These are phyloP conservation scores for Pteruthius melanotis DNA, from an alignment of 2,113 vertebrate genomes.

Conservation along the genomic window DNA sequence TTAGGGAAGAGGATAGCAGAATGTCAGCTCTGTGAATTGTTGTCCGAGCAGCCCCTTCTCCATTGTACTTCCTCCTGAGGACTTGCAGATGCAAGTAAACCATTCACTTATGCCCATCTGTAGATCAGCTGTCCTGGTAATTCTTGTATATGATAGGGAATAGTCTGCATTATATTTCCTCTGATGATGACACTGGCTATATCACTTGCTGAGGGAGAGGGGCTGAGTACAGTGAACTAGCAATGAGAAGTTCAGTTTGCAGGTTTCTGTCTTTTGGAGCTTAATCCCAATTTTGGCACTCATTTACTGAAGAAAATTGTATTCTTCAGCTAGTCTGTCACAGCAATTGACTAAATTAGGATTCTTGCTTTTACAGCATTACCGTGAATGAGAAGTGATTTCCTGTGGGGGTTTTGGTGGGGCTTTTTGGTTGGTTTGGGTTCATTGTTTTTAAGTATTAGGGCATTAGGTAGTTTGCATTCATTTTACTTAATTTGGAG, in stretches of 20 bases:
- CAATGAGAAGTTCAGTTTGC: not conserved
- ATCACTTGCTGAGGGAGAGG: not conserved
- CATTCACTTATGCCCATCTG: rapidly evolving
- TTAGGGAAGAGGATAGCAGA: not conserved
- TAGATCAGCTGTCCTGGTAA: not conserved
- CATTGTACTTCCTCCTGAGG: not conserved
- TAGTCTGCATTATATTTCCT: not conserved
- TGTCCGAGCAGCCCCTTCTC: not conserved
- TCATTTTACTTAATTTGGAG: not conserved
- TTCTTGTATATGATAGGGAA: not conserved
- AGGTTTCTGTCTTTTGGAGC: not conserved
- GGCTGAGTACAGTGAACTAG: not conserved
- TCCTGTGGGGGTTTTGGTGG: not conserved
- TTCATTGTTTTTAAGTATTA: not conserved
- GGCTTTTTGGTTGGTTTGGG: not conserved
- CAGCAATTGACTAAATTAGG: not conserved
- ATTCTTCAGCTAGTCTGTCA: not conserved
- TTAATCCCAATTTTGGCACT: not conserved
- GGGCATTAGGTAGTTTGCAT: not conserved
- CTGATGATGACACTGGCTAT: rapidly evolving
- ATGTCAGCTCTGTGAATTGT: not conserved
- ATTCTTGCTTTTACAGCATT: not conserved
- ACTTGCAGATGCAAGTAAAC: not conserved
- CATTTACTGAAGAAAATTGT: not conserved
- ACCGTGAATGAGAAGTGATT: not conserved